Percentiles rank a stretch among this genome's conserved stretches.
Conservation (phyloP, 92 coral and sea anemone genomes). For the Epizoanthus rinbou region DNA sequence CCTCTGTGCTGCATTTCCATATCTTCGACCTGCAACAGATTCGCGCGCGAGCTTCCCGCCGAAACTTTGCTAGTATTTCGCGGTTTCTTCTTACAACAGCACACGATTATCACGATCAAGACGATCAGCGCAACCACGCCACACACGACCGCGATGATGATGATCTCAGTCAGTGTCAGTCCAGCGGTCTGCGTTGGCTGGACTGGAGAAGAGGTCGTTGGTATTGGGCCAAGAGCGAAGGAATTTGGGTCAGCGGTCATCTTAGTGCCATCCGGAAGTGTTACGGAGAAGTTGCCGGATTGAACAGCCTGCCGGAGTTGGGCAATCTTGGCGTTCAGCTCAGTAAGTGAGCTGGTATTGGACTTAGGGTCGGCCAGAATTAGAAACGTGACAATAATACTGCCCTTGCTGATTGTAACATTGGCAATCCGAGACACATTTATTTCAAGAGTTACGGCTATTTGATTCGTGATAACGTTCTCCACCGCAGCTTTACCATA, state of each 20-base stretch:
- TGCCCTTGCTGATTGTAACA: conserved; percentile 55
- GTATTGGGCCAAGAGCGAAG: conserved; percentile 17
- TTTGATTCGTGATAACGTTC: conserved; percentile 12
- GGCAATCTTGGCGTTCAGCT: conserved; percentile 21
- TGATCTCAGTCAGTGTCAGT: conserved; percentile 57
- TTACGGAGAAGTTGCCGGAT: conserved; percentile 49
- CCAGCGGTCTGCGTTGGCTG: conserved; percentile 43
- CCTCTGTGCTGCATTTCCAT: conserved; percentile 70
- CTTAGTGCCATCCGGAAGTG: conserved; percentile 50
- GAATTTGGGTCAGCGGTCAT: conserved; percentile 63
- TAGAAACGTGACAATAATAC: conserved; percentile 60
- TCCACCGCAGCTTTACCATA: conserved; percentile 31
- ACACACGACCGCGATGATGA: conserved; percentile 66
- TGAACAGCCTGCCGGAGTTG: conserved; percentile 48
- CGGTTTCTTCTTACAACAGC: conserved; percentile 53
- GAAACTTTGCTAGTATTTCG: conserved; percentile 42
- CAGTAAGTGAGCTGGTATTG: conserved; percentile 36
- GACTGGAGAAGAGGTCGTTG: conserved; percentile 18
- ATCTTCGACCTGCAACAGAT: conserved; percentile 10
- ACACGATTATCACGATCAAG: conserved; percentile 50
- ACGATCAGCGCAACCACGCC: conserved; percentile 54
- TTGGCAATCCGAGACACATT: conserved; percentile 52
- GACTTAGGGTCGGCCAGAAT: conserved; percentile 33
- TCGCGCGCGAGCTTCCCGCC: conserved; percentile 44
- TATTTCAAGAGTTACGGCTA: conserved; percentile 34